Evolutionary conservation across 30 jellyfish, hydroid and myxozoan species (phyloP), one percentile per base, ranked within the genome.

Genomic region (Morbakka virulenta): DNA sequence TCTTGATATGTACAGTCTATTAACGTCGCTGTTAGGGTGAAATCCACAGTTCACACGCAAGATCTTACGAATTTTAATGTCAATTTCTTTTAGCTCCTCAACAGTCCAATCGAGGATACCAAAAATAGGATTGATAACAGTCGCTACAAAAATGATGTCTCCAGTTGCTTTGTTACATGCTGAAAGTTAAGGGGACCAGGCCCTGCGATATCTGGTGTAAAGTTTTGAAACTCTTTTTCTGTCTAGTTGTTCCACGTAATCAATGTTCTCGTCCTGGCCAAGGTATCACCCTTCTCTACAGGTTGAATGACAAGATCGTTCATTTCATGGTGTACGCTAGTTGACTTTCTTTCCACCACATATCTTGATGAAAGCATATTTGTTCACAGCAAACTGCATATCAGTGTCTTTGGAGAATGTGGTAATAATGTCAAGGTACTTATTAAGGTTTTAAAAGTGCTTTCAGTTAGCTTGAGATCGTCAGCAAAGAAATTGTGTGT

Each of bases 91-190:
- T n/a, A n/a, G n/a, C n/a, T n/a, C n/a, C n/a, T n/a, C n/a, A n/a
- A n/a, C n/a, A n/a, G n/a, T n/a, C n/a, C n/a, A n/a, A n/a, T n/a
- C n/a, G n/a, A n/a, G n/a, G n/a, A n/a, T n/a, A n/a, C n/a, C n/a
- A n/a, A n/a, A n/a, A n/a, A n/a, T n/a, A n/a, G n/a, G n/a, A n/a
- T n/a, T n/a, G n/a, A n/a, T n/a, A n/a, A n/a, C n/a, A n/a, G n/a
- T n/a, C n/a, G n/a, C n/a, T n/a, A n/a, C n/a, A n/a, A n/a, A n/a
- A n/a, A n/a, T n/a, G n/a, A n/a, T n/a, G n/a, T n/a, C n/a, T n/a
- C n/a, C n/a, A n/a, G 64, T 24, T 2, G 76, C 47, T 64, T 64
- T 64, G 14, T 64, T 64, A n/a, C 31, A 64, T 64, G 76, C 76
- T n/a, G 34, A 64, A 12, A 64, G 0, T 21, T 64, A 28, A 4